phyloP scores from a whole-genome alignment of 2,113 vertebrate genomes.

The sheep (Ovis aries) region ARS-UI_Ramb_v3.0 NC_056057.1:76014001-76014500 shows the following conservation, averaged over 20 bases:
- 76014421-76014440: neutral
- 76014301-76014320: neutral
- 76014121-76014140: neutral
- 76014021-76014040: conserved; percentile 4
- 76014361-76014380: neutral
- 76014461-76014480: neutral
- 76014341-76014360: neutral
- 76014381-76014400: neutral
- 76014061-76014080: neutral
- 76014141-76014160: conserved; percentile 1
- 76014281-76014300: neutral
- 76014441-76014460: neutral
- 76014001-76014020: neutral
- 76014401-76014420: neutral
- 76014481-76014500: neutral
- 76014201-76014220: conserved; percentile 18
- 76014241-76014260: neutral
- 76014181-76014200: neutral
- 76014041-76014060: neutral
- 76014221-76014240: neutral
- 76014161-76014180: conserved; percentile 28
- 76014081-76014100: neutral
- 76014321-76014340: neutral
- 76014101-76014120: neutral
- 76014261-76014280: conserved; percentile 23